Percentiles rank a stretch among this genome's conserved stretches.
Evolutionary conservation across 2,888 invertebrate species (phyloP).

Genomic region (Apodemia zela): DNA sequence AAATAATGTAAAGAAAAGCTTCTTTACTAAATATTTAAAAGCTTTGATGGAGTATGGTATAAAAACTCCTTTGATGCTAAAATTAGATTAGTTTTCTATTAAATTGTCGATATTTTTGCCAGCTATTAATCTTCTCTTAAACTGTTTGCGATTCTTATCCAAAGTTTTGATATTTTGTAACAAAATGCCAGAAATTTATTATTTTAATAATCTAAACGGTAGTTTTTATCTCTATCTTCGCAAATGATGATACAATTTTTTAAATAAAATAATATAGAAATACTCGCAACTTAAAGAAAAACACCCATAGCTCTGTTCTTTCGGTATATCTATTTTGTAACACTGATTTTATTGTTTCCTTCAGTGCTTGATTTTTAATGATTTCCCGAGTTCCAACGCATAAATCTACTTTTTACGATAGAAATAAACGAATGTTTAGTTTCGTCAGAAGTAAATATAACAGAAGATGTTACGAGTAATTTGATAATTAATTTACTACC

Average conservation of each 20-base stretch:
- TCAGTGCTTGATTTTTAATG: not conserved
- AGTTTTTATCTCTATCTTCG: no score
- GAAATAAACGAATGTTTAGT: not conserved
- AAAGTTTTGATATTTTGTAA: no score
- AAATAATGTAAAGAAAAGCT: not conserved
- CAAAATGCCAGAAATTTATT: no score
- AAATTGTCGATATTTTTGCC: no score
- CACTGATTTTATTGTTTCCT: slow-evolving; percentile 4
- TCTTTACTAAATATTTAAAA: not conserved
- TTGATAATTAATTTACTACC: not conserved
- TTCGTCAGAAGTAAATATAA: not conserved
- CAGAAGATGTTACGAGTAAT: not conserved
- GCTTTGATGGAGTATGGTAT: not conserved
- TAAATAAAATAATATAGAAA: no score
- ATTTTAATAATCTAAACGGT: no score
- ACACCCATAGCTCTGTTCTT: not conserved
- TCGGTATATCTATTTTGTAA: not conserved
- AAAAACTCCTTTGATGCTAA: not conserved
- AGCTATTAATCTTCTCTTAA: no score
- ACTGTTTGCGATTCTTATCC: no score
- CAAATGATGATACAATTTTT: no score
- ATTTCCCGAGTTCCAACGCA: not conserved
- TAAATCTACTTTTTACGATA: not conserved
- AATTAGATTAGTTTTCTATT: no score
- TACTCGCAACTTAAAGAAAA: no score